Percentiles rank a stretch among this genome's conserved stretches.
Evolutionary conservation across 2,888 invertebrate species (phyloP).

Genomic region (Ariolimax columbianus): DNA sequence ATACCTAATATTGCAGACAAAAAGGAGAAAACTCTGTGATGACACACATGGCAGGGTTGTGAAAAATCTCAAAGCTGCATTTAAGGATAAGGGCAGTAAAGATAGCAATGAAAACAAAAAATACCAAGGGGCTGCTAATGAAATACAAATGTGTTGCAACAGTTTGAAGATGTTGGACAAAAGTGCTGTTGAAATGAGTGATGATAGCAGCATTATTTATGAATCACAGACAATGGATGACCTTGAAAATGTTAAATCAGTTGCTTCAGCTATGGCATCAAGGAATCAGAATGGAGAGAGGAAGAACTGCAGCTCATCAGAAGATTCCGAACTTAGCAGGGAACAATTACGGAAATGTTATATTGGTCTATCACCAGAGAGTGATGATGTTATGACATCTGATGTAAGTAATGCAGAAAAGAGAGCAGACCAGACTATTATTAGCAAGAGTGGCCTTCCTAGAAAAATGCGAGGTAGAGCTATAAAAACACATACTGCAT

Average conservation of each 20-base stretch:
- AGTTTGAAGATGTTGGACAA: conserved; percentile 16
- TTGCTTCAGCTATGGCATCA: neutral
- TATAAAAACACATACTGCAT: neutral
- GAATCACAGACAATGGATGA: conserved; percentile 8
- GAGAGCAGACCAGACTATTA: neutral
- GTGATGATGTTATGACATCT: neutral
- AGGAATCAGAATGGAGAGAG: neutral
- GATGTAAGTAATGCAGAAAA: neutral
- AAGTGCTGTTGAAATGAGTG: conserved; percentile 24
- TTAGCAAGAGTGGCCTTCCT: neutral
- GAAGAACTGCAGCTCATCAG: neutral
- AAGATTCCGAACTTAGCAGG: neutral
- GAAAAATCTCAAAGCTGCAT: neutral
- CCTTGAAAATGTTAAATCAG: neutral
- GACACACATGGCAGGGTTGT: too few relatives aligned
- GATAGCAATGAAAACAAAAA: neutral
- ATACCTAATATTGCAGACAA: neutral
- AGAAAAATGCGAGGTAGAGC: neutral
- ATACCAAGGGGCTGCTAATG: too few relatives aligned
- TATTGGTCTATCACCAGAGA: neutral
- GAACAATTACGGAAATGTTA: neutral
- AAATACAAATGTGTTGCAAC: neutral
- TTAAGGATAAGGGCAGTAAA: neutral
- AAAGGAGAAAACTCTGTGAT: neutral
- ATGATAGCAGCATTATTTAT: conserved; percentile 17